Conservation (phyloP, 1,140 invertebrate species). For the Lepidostoma basale region DNA sequence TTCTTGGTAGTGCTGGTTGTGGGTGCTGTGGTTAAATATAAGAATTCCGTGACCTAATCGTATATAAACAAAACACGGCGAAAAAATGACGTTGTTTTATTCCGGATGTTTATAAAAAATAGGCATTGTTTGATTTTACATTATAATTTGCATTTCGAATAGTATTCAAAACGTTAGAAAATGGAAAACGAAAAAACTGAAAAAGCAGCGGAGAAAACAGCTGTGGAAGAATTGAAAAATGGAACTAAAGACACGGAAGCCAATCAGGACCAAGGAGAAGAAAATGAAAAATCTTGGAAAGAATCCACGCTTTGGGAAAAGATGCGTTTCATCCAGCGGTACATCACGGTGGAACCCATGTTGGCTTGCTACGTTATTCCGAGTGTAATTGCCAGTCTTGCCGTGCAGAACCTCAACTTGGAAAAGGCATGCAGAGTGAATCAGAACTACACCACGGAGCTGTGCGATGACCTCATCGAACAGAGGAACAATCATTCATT, state of each 20-base stretch:
- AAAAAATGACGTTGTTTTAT: too few relatives aligned
- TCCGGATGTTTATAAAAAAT: too few relatives aligned
- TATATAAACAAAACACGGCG: too few relatives aligned
- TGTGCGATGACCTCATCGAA: conserved; percentile 68
- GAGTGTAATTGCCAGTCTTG: conserved; percentile 68
- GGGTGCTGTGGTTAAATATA: too few relatives aligned
- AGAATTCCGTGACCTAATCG: too few relatives aligned
- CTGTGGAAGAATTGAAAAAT: not conserved
- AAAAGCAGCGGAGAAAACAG: not conserved
- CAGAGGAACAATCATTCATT: conserved; percentile 66
- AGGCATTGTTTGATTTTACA: too few relatives aligned
- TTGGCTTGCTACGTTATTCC: conserved; percentile 73
- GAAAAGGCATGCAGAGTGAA: conserved; percentile 80
- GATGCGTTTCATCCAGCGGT: conserved; percentile 54
- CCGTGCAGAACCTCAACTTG: conserved; percentile 75
- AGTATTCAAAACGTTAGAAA: too few relatives aligned
- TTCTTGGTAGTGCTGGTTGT: too few relatives aligned
- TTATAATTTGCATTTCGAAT: too few relatives aligned
- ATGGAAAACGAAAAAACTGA: conserved; percentile 6
- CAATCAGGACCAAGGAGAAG: not conserved
- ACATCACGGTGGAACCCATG: conserved; percentile 75
- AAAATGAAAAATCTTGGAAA: conserved; percentile 44
- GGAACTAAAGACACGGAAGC: not conserved
- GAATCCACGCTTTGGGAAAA: conserved; percentile 54
- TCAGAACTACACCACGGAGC: conserved; percentile 64